Base-by-base conservation (phyloP, 2,888 invertebrate genomes). In the Epirrhoe alternata region DNA sequence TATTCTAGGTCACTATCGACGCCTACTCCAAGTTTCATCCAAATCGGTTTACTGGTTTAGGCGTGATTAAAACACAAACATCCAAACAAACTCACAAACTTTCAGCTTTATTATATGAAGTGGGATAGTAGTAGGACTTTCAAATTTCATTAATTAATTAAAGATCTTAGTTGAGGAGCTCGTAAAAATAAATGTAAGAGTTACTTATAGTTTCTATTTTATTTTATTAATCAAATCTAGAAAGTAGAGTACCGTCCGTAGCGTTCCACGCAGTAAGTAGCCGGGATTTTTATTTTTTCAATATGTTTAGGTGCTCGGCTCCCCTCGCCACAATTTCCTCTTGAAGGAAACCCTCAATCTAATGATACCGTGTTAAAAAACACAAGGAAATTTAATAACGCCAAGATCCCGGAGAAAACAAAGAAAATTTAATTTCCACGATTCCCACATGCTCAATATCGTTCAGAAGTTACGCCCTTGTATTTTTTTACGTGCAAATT, bases 341-440 rank as follows among this genome's bases (percentile, higher is more conserved):
- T 91, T 91, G 92, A 92, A 92, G 92, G 93, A 91, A 93, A 86
- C 92, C 92, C 93, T 92, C 93, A 92, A 93, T 93, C 93, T 93
- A 93, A 93, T 93, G 93, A 93, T 93, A 93, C 90, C 90, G 91
- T 90, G 93, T 93, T 93, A 93, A 93, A 93, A 93, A 93, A 93
- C 92, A 93, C 92, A 92, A 92, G 93, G 91, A 93, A 93, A 93
- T 93, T 93, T 93, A 93, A 93, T 93, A 93, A 93, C 92, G 90
- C 85, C 86, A 84, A 86, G 84, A 85, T 85, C 86, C 83, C 81
- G 80, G 86, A 85, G 78, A 90, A 91, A 92, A 92, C 90, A 93
- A 92, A 92, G 92, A 90, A 92, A 92, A 92, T 91, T 92, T 89
- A 92, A 92, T 93, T 92, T 88, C 86, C 80, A 89, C 90, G 89